These are phyloP conservation scores for Pseudoips prasinana DNA, from an alignment of 2,888 invertebrate species.

Conservation along the genomic window DNA sequence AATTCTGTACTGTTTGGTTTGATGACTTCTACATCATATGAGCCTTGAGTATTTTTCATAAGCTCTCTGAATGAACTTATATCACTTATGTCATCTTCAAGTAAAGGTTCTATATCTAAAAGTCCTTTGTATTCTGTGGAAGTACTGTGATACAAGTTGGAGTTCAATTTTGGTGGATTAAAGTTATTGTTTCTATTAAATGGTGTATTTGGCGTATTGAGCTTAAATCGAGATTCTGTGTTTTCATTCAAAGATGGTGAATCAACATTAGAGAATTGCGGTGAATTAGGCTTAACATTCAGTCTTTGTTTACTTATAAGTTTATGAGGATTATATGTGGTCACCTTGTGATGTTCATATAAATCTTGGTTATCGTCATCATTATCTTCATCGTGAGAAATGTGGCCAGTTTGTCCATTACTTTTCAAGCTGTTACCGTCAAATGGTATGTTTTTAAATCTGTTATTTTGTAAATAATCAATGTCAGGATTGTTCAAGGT, in stretches of 20 bases:
- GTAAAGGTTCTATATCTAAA: conserved; percentile 79
- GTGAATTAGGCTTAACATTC: conserved; percentile 55
- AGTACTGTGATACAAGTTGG: conserved; percentile 47
- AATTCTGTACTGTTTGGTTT: conserved; percentile 61
- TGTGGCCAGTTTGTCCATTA: conserved; percentile 68
- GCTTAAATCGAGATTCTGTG: conserved; percentile 28
- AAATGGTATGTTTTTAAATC: conserved; percentile 73
- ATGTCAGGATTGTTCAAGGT: conserved; percentile 83
- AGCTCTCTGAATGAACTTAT: conserved; percentile 71
- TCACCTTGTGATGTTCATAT: conserved; percentile 69
- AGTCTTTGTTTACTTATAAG: conserved; percentile 61
- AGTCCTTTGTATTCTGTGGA: conserved; percentile 76
- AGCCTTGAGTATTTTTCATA: conserved; percentile 70
- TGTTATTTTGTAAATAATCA: conserved; percentile 67
- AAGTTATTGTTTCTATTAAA: conserved; percentile 39
- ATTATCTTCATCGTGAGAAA: conserved; percentile 62
- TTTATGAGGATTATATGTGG: conserved; percentile 73
- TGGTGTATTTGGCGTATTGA: conserved; percentile 39
- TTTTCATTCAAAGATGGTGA: conserved; percentile 43
- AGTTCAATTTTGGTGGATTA: conserved; percentile 43
- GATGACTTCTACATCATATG: conserved; percentile 80
- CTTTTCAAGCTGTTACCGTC: conserved; percentile 76
- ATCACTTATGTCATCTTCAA: conserved; percentile 82
- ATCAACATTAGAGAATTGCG: conserved; percentile 53
- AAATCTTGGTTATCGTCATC: conserved; percentile 70